Evolutionary conservation across 2,797 vertebrate species (phyloP).

Genomic region (Ptychobarbus kaznakovi): DNA sequence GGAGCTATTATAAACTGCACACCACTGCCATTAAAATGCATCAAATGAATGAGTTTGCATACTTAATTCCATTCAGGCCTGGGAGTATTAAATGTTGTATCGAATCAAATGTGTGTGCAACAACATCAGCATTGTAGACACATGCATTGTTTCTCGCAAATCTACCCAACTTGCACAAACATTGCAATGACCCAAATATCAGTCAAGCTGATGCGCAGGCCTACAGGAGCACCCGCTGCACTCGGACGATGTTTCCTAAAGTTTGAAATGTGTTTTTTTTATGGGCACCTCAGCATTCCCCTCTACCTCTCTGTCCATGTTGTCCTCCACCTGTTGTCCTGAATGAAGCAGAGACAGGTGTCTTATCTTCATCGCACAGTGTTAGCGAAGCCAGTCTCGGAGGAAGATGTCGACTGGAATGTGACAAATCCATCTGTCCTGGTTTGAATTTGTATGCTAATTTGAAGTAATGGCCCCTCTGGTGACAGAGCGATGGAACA

Average conservation of each 20-base stretch:
- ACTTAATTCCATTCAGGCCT: not conserved
- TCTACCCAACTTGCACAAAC: constrained; percentile 51
- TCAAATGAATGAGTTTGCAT: not conserved
- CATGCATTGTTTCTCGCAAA: not conserved
- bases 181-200: constrained; percentile 66
- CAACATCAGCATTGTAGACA: not conserved
- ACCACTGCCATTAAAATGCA: not conserved
- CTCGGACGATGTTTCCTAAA: constrained; percentile 72
- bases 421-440: constrained; percentile 88
- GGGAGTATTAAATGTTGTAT: not conserved
- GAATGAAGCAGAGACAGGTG: constrained; percentile 78
- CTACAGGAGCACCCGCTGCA: constrained; percentile 65
- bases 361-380: constrained; percentile 83
- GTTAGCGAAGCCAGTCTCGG: constrained; percentile 80
- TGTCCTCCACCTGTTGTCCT: constrained; percentile 63
- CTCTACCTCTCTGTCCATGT: constrained; percentile 58
- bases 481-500: constrained; percentile 85
- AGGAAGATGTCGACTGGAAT: constrained; percentile 82
- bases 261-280: constrained; percentile 70
- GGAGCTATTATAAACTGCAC: not conserved
- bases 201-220: not conserved
- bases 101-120: not conserved
- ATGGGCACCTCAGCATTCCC: constrained; percentile 74
- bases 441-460: constrained; percentile 89
- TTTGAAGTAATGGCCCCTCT: constrained; percentile 88